phyloP scores from a whole-genome alignment of 1,140 invertebrate genomes.

The Pseudomyrmex sp. region DNA sequence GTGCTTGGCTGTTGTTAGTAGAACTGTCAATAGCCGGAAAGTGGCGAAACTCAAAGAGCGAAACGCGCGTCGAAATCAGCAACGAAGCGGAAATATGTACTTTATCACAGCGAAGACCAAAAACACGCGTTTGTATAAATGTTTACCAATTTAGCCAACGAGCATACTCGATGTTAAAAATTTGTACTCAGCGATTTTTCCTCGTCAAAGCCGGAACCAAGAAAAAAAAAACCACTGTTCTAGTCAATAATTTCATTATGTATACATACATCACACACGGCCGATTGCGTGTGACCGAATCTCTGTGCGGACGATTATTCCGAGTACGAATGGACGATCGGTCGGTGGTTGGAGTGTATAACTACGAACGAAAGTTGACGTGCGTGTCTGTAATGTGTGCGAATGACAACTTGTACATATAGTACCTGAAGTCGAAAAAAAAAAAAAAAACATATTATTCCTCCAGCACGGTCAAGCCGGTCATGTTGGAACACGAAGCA shows the following conservation, averaged over 20 bases:
- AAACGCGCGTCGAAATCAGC: slow-evolving; percentile 11
- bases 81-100: slow-evolving; percentile 33
- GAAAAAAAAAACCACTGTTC: slow-evolving; percentile 48
- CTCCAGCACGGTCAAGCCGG: slow-evolving; percentile 56
- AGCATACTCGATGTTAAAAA: slow-evolving; percentile 66
- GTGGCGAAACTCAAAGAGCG: neutral
- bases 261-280: slow-evolving; percentile 63
- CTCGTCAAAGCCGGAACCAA: slow-evolving; percentile 72
- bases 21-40: slow-evolving; percentile 22
- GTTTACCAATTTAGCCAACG: slow-evolving; percentile 54
- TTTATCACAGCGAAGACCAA: slow-evolving; percentile 64
- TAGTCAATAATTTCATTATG: slow-evolving; percentile 71
- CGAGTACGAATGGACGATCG: slow-evolving; percentile 31
- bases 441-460: slow-evolving; percentile 63
- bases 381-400: slow-evolving; percentile 1
- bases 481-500: slow-evolving; percentile 27
- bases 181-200: slow-evolving; percentile 66
- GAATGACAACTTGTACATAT: slow-evolving; percentile 69
- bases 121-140: slow-evolving; percentile 42
- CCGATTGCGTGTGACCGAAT: slow-evolving; percentile 60
- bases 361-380: neutral
- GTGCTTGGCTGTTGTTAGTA: slow-evolving; percentile 4
- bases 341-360: neutral
- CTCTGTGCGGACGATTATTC: slow-evolving; percentile 19
- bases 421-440: slow-evolving; percentile 70